Evolutionary conservation across 1,140 invertebrate genomes (phyloP).

Genomic region (Atta texana): DNA sequence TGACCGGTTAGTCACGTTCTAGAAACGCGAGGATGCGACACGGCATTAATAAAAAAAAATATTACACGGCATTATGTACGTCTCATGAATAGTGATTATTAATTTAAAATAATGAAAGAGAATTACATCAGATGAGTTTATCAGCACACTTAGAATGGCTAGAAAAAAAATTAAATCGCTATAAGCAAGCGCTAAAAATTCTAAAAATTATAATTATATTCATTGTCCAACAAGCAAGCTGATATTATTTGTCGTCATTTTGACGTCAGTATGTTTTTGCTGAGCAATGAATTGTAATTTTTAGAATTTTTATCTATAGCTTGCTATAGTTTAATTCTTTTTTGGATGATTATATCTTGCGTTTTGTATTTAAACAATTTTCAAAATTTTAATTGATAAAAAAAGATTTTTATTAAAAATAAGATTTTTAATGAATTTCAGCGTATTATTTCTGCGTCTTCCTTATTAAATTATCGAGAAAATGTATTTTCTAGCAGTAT

Average conservation of each 20-base stretch:
- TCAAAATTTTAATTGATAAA: not conserved
- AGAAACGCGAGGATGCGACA: slow-evolving; percentile 14
- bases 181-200: not conserved
- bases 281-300: too few species aligned
- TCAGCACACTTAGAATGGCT: not conserved
- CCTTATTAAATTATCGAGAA: not conserved
- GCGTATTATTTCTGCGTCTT: too few species aligned
- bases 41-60: slow-evolving; percentile 15
- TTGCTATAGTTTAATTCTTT: not conserved
- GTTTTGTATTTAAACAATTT: too few species aligned
- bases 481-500: slow-evolving; percentile 72
- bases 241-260: too few species aligned
- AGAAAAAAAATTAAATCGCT: not conserved
- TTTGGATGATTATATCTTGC: not conserved
- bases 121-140: not conserved
- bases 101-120: not conserved
- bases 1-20: not conserved
- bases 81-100: slow-evolving; percentile 1
- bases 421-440: not conserved
- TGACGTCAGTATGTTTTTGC: too few species aligned
- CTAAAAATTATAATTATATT: not conserved
- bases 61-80: not conserved
- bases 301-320: too few species aligned
- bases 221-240: too few species aligned
- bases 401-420: not conserved